Percentiles rank a stretch among this genome's conserved stretches.
Evolutionary conservation across 2,797 vertebrate species (phyloP).

Genomic region (Megaceryle alcyon): DNA sequence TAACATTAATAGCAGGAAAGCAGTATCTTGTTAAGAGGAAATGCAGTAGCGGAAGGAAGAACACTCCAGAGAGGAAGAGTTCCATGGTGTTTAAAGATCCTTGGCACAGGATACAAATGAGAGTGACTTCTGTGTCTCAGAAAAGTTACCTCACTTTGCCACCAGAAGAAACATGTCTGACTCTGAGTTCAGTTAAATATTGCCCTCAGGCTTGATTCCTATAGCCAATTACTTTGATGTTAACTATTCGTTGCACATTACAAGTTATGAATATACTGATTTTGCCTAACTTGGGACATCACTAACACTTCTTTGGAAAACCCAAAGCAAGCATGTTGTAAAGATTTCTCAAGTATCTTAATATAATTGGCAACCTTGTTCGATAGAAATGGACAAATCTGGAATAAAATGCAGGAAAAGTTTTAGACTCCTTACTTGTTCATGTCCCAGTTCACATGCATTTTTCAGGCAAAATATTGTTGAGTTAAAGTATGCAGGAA

Average conservation of each 20-base stretch:
- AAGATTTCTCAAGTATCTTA: neutral
- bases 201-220: constrained; percentile 24
- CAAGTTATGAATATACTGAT: neutral
- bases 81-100: constrained; percentile 4
- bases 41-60: constrained; percentile 41
- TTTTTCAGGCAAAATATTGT: constrained; percentile 14
- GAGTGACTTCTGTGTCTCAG: neutral
- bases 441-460: neutral
- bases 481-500: neutral
- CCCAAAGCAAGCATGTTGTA: neutral
- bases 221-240: neutral
- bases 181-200: constrained; percentile 38
- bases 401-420: constrained; percentile 15
- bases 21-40: constrained; percentile 40
- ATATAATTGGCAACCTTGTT: neutral
- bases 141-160: constrained; percentile 27
- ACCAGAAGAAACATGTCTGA: constrained; percentile 13
- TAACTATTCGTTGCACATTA: neutral
- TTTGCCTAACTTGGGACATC: neutral
- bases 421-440: neutral
- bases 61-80: constrained; percentile 13
- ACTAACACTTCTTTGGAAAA: neutral
- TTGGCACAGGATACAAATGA: neutral
- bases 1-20: constrained; percentile 26
- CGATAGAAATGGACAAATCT: neutral